phyloP scores from a whole-genome alignment of 64 coral and sea anemone genomes.

The Hydrozoanthus tunicans region DNA sequence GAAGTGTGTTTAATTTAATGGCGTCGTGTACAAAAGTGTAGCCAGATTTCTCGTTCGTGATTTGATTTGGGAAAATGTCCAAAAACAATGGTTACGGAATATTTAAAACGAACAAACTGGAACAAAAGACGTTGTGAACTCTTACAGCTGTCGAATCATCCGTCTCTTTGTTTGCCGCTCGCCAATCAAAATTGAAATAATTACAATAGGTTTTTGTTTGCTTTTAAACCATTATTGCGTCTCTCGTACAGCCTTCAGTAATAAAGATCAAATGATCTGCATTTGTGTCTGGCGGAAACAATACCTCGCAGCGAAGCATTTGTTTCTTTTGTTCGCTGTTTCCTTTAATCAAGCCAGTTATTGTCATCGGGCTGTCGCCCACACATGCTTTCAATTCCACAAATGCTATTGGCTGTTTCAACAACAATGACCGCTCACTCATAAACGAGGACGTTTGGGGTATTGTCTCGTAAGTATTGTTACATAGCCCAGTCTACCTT shows the following conservation, averaged over 20 bases:
- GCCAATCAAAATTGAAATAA: conserved; percentile 51
- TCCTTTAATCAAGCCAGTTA: conserved; percentile 83
- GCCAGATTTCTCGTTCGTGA: conserved; percentile 52
- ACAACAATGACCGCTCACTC: conserved; percentile 75
- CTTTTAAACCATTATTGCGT: conserved; percentile 38
- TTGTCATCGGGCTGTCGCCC: conserved; percentile 53
- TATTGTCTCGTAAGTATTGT: conserved; percentile 94
- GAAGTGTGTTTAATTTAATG: conserved; percentile 16
- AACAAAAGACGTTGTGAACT: conserved; percentile 55
- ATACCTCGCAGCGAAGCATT: conserved; percentile 59
- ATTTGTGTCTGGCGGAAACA: conserved; percentile 64
- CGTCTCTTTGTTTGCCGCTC: conserved; percentile 55
- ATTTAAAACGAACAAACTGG: conserved; percentile 13
- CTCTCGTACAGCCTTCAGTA: conserved; percentile 23
- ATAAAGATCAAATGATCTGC: conserved; percentile 60
- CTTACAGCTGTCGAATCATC: conserved; percentile 39
- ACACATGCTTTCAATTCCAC: conserved; percentile 84
- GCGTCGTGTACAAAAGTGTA: conserved; percentile 9
- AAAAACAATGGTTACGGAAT: conserved; percentile 29
- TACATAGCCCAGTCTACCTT: conserved; percentile 9
- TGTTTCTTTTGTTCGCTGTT: conserved; percentile 83
- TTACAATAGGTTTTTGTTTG: conserved; percentile 51
- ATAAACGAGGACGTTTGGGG: conserved; percentile 54
- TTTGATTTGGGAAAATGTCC: conserved; percentile 43
- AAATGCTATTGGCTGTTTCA: conserved; percentile 84